Base-by-base conservation (phyloP, 2,888 invertebrate genomes). In the Idaea dimidiata region DNA sequence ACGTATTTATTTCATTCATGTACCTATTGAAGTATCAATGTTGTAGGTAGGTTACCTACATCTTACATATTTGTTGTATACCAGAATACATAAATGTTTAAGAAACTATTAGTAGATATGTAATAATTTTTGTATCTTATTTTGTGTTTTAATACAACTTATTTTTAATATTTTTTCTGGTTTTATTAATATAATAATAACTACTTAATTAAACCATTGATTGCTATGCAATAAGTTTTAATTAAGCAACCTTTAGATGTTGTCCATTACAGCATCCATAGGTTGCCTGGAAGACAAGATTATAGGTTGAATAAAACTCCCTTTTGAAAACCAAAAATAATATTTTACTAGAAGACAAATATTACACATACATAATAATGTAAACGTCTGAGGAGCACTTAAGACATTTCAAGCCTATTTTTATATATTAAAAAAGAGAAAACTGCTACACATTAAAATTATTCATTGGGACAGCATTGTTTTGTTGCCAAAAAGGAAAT, bases 281-380 rank as follows among this genome's bases (percentile, higher is more conserved):
- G 43, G 14, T 14, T 43, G 43, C 43, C 43, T 43, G 43, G 14
- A 43, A 43, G 43, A 43, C 14, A 43, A n/a, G 43, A 43, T 43
- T 8, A 32, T 3, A 54, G 43, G 17, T 14, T 67, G 79, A 74
- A 72, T 55, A 82, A 84, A 87, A 88, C 76, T 75, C 80, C 71
- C 60, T 65, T n/a, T 68, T 17, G 83, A 81, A 86, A 91, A 91
- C 89, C 83, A 86, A 90, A 89, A 90, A 91, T 89, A 89, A 89
- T 89, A 88, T 90, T 88, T 90, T 91, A 91, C 90, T 91, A 91
- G 84, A 87, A 88, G 88, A 88, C 81, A 85, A 89, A 87, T 86
- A 85, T 86, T 88, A 88, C 86, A 89, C 83, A 87, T 81, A 81
- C 66, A 54, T 69, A 62, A 59, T 59, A 61, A 70, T 74, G 75